Conservation (phyloP, 1,140 invertebrate species). For the Galleria mellonella region DNA sequence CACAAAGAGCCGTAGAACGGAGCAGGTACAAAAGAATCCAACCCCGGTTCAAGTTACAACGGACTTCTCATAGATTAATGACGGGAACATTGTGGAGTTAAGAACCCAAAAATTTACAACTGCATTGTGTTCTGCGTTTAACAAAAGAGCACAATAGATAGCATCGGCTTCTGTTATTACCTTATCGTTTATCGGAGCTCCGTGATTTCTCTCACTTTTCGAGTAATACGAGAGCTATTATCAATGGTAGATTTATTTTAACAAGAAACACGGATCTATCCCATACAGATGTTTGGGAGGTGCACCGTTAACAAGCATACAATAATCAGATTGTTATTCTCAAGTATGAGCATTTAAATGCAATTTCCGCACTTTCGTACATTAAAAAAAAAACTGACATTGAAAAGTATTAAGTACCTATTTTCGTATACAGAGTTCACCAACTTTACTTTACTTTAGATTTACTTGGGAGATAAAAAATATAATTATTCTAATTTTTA, state of each 20-base stretch:
- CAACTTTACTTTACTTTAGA: no score
- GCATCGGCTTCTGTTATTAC: constrained; percentile 67
- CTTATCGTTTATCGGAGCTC: constrained; percentile 57
- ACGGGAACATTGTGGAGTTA: constrained; percentile 66
- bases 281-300: constrained; percentile 54
- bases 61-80: constrained; percentile 58
- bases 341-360: constrained; percentile 14
- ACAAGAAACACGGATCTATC: constrained; percentile 19
- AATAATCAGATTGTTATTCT: constrained; percentile 39
- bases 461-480: no score
- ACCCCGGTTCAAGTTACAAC: constrained; percentile 62
- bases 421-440: no score
- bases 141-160: constrained; percentile 64
- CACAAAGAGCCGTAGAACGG: constrained; percentile 46
- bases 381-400: no score
- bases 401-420: no score
- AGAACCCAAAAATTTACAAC: constrained; percentile 72
- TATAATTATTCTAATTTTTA: no score
- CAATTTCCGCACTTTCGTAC: neutral
- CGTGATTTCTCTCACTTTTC: constrained; percentile 55
- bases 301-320: constrained; percentile 52
- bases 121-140: constrained; percentile 48
- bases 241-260: constrained; percentile 33
- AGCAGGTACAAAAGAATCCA: constrained; percentile 65
- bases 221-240: constrained; percentile 56